Conservation (phyloP, 2,797 vertebrate species). For the Rhinatrema bivittatum region DNA sequence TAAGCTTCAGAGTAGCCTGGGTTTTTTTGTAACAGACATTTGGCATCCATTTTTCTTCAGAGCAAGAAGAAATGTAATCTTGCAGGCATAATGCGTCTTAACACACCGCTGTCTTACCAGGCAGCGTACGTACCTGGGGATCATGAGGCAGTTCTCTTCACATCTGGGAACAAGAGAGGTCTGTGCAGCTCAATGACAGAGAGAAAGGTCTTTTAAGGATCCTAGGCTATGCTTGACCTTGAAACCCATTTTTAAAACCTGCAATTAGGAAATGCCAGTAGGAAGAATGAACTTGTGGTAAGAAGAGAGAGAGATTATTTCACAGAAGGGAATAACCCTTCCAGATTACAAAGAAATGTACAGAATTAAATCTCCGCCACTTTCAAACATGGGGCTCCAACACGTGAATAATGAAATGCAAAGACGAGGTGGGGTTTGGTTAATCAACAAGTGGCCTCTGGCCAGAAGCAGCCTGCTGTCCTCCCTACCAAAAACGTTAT, state of each 20-base stretch:
- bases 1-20: fast-evolving
- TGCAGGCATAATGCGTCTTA: neutral
- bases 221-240: constrained; percentile 7
- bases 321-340: neutral
- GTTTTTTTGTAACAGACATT: fast-evolving
- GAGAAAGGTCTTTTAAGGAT: constrained; percentile 17
- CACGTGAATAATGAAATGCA: too few species aligned
- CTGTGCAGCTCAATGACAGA: neutral
- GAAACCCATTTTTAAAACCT: neutral
- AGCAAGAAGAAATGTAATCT: fast-evolving
- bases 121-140: neutral
- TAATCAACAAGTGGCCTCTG: too few species aligned
- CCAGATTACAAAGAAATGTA: too few species aligned
- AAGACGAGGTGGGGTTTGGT: too few species aligned
- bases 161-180: neutral
- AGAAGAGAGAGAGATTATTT: neutral
- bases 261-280: constrained; percentile 16
- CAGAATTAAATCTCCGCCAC: too few species aligned
- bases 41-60: fast-evolving
- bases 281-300: constrained; percentile 5
- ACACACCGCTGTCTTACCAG: neutral
- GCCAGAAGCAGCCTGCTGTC: too few species aligned
- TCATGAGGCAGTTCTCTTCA: too few species aligned
- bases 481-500: too few species aligned
- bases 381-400: too few species aligned